phyloP scores from a whole-genome alignment of 2,113 vertebrate species.

The Alethe castanea region DNA sequence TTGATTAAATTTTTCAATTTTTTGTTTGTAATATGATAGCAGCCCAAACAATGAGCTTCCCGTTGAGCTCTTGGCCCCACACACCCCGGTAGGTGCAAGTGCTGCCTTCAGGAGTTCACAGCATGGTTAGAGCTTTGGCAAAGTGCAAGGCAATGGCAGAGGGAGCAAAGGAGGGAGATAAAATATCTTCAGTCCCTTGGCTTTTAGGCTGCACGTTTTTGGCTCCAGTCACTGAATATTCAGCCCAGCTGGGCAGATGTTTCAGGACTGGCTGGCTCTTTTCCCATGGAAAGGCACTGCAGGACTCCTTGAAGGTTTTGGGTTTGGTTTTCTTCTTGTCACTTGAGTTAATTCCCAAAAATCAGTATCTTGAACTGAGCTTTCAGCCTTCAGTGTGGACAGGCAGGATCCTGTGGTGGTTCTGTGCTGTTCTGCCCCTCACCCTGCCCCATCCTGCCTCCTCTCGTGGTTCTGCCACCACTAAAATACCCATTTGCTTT shows the following conservation, averaged over 20 bases:
- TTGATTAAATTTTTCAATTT: not conserved
- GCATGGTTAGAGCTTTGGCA: not conserved
- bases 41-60: not conserved
- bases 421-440: not conserved
- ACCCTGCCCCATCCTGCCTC: not conserved
- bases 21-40: not conserved
- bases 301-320: not conserved
- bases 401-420: not conserved
- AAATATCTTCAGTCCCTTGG: not conserved
- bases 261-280: not conserved
- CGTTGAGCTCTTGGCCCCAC: not conserved
- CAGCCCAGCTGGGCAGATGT: not conserved
- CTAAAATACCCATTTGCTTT: not conserved
- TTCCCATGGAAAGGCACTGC: not conserved
- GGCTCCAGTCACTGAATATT: not conserved
- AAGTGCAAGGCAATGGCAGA: not conserved
- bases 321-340: not conserved
- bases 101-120: accelerated
- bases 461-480: accelerated
- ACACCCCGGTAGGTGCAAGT: accelerated
- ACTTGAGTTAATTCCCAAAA: not conserved
- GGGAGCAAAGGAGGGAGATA: not conserved
- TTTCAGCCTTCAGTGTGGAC: not conserved
- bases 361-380: not conserved
- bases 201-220: not conserved